Evolutionary conservation across 1,140 invertebrate genomes (phyloP), one percentile per base, ranked within the genome.

Genomic region (Neodiprion fabricii): DNA sequence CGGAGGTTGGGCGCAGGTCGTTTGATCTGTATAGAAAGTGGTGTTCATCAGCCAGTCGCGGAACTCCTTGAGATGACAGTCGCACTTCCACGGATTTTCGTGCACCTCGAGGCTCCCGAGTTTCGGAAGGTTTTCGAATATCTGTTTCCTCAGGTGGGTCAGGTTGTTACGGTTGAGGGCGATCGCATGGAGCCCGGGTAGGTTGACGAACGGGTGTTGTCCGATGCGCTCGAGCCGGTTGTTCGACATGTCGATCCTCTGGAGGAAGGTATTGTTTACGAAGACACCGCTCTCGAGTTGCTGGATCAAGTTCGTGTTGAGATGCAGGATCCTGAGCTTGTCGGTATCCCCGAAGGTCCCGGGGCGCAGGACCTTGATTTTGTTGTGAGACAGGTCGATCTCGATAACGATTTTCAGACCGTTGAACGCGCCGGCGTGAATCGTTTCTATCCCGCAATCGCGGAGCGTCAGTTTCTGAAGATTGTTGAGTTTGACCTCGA

Each of bases 21-120:
- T 95, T 0, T 92, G 91, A 9, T 91, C 89, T 0, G 92, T 92
- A 75, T 95, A 94, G 0, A 96, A 85, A n/a, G 94, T 93, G 48
- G 90, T 89, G 0, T 95, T 91, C 10, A 93, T 89, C 11, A 17
- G n/a, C 91, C 93, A 96, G 77, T 96, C 91, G 28, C 95, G 90
- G 76, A 98, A 95, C 9, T 89, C 90, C 79, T 95, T 92, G 68
- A 98, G 85, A 73, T 93, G 91, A 79, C 96, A 98, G 84, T 97
- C 95, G 81, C 96, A 98, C 66, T 93, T 91, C 96, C 96, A 98
- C 0, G 93, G 93, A 84, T 98, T 98, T 73, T 93, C 92, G 72
- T 93, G 91, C 0, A 98, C 87, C 72, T 93, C 94, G 1, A 97
- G 85, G 76, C 93, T 93, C n/a, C 91, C 91, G 17, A 97, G 85